Conservation (phyloP, 2,888 invertebrate genomes). For the Phyllotreta striolata region DNA sequence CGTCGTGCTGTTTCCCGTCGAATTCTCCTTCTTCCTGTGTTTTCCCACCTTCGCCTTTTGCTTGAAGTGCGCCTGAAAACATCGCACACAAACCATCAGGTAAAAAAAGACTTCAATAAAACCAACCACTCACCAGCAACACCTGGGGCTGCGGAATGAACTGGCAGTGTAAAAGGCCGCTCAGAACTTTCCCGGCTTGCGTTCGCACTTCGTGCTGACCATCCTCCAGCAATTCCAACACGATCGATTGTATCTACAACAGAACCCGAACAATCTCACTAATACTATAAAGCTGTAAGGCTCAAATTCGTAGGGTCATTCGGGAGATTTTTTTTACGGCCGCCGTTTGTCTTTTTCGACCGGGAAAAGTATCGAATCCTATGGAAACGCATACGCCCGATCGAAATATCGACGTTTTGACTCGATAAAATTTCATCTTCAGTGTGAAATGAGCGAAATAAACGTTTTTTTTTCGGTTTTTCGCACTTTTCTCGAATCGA, state of each 20-base stretch:
- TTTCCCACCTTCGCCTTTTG: constrained; percentile 64
- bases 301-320: too few species aligned
- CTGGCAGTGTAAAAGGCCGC: constrained; percentile 86
- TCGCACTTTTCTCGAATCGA: too few species aligned
- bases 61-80: constrained; percentile 67
- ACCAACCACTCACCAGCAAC: constrained; percentile 67
- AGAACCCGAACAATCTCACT: constrained; percentile 8
- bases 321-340: too few species aligned
- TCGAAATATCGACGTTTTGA: too few species aligned
- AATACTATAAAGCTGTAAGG: too few species aligned
- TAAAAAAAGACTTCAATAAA: too few species aligned
- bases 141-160: constrained; percentile 71
- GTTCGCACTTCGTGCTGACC: constrained; percentile 82
- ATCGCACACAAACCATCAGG: constrained; percentile 6
- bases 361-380: too few species aligned
- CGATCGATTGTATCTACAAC: constrained; percentile 65
- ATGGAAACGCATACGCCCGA: too few species aligned
- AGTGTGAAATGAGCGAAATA: too few species aligned
- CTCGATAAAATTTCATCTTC: too few species aligned
- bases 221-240: constrained; percentile 74
- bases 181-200: constrained; percentile 81
- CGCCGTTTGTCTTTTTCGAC: too few species aligned
- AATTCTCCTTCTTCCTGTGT: constrained; percentile 48
- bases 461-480: too few species aligned
- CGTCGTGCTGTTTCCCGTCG: constrained; percentile 55